phyloP scores from a whole-genome alignment of 2,888 invertebrate genomes.

The Xylota sylvarum region DNA sequence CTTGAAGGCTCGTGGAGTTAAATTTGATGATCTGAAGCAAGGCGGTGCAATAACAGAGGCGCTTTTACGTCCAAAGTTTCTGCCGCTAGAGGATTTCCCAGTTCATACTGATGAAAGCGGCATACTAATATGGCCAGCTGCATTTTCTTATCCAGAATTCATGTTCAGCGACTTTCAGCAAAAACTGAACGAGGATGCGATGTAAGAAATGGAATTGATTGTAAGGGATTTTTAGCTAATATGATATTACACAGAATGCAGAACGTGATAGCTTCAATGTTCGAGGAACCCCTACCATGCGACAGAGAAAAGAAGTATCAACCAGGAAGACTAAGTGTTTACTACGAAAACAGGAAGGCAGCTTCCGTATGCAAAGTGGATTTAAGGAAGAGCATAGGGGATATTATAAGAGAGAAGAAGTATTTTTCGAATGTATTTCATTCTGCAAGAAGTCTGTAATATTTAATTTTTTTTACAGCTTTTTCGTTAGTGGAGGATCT shows the following conservation, averaged over 20 bases:
- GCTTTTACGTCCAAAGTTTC: slow-evolving; percentile 88
- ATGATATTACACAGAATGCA: slow-evolving; percentile 85
- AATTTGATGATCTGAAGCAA: slow-evolving; percentile 86
- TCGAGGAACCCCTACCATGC: slow-evolving; percentile 90
- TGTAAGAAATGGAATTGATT: slow-evolving; percentile 85
- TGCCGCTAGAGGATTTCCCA: slow-evolving; percentile 88
- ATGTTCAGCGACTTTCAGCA: slow-evolving; percentile 94
- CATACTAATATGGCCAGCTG: slow-evolving; percentile 93
- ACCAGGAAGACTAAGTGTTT: slow-evolving; percentile 87
- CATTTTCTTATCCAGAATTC: slow-evolving; percentile 95
- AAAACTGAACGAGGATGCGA: slow-evolving; percentile 90
- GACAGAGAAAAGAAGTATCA: slow-evolving; percentile 89
- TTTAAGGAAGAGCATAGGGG: slow-evolving; percentile 86
- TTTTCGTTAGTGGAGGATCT: slow-evolving; percentile 83
- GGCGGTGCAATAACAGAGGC: slow-evolving; percentile 84
- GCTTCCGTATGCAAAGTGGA: slow-evolving; percentile 87
- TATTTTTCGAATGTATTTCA: slow-evolving; percentile 44
- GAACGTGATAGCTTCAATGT: slow-evolving; percentile 88
- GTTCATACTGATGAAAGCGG: slow-evolving; percentile 87
- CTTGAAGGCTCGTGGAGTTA: slow-evolving; percentile 85
- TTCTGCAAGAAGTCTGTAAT: neutral
- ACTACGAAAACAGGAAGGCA: slow-evolving; percentile 89
- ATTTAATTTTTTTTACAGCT: slow-evolving; percentile 78
- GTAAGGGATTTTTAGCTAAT: neutral
- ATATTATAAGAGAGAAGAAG: slow-evolving; percentile 86